These are phyloP conservation scores for Cephalopachus bancanus DNA, from an alignment of 2,797 vertebrate genomes.

Conservation along the genomic window DNA sequence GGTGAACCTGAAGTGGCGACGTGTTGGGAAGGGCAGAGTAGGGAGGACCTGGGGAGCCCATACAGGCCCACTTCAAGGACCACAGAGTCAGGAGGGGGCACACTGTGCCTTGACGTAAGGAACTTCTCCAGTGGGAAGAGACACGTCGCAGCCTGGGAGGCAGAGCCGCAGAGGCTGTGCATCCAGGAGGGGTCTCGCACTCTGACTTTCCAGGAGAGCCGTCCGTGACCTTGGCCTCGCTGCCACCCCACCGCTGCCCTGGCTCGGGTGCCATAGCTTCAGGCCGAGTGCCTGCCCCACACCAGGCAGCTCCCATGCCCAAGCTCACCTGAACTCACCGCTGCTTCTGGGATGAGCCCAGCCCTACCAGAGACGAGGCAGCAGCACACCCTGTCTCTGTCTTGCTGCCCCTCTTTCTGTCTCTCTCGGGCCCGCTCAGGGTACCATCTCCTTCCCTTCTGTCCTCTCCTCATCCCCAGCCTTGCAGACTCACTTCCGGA, in stretches of 20 bases:
- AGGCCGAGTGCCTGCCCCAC: neutral
- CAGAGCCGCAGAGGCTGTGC: neutral
- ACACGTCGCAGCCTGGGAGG: neutral
- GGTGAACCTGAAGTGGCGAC: neutral
- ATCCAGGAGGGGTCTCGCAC: too few relatives aligned
- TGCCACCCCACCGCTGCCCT: neutral
- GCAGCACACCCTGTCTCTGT: neutral
- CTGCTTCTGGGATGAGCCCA: neutral
- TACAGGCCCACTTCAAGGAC: neutral
- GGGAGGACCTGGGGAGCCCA: neutral
- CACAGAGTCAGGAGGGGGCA: neutral
- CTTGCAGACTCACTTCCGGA: neutral
- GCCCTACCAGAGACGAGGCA: too few relatives aligned
- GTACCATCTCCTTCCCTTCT: neutral
- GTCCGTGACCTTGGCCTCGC: neutral
- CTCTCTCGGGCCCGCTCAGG: too few relatives aligned
- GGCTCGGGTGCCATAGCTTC: neutral
- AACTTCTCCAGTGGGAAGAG: rapidly evolving
- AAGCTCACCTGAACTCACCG: neutral
- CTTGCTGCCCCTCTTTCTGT: neutral
- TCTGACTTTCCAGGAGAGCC: neutral
- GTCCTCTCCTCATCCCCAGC: neutral
- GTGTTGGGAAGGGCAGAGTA: neutral
- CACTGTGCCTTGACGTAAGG: neutral
- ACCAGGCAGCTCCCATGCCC: neutral